Base-by-base conservation (phyloP, 2,888 invertebrate species). In the Cancer borealis region DNA sequence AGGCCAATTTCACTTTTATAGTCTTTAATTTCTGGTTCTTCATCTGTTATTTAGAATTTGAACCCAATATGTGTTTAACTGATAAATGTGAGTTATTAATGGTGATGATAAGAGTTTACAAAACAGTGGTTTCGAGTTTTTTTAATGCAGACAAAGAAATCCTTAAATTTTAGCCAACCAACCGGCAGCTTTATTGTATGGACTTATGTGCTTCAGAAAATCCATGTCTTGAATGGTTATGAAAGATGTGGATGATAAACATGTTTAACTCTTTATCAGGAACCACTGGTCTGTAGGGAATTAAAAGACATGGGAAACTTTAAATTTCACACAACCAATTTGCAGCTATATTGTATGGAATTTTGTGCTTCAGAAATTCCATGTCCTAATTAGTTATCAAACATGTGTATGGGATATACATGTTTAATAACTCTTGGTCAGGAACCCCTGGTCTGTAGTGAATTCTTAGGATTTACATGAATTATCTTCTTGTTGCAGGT, bases 401-500 rank as follows among this genome's bases (percentile, higher is more conserved):
- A n/a, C 66, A 73, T 73, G n/a, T 73, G 66, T 73, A n/a, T 73
- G n/a, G 3, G 5, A 21, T n/a, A 21, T 73, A 73, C n/a, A 73
- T 73, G 66, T 73, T 73, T 3, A 73, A n/a, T 14, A 73, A n/a
- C 1, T 73, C 3, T 6, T n/a, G 66, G n/a, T 4, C 66, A 73
- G 66, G n/a, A 73, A 73, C 21, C n/a, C 3, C 4, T 73, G n/a
- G n/a, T n/a, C 21, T n/a, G 6, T 73, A 21, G n/a, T 73, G 5
- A 73, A 5, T 73, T n/a, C 21, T 4, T n/a, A 84, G 3, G 14
- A 30, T 39, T 84, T 84, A 30, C 30, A 84, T 84, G 39, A 84
- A 30, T 84, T 84, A 0, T 84, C 30, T 8, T 84, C 79, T 26
- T 84, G 1, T 12, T 91, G 2, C 92, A 97, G 96, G 96, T 97